Evolutionary conservation across 2,797 vertebrate genomes (phyloP), one percentile per base, ranked within the genome.

Genomic region (Erethizon dorsatum): DNA sequence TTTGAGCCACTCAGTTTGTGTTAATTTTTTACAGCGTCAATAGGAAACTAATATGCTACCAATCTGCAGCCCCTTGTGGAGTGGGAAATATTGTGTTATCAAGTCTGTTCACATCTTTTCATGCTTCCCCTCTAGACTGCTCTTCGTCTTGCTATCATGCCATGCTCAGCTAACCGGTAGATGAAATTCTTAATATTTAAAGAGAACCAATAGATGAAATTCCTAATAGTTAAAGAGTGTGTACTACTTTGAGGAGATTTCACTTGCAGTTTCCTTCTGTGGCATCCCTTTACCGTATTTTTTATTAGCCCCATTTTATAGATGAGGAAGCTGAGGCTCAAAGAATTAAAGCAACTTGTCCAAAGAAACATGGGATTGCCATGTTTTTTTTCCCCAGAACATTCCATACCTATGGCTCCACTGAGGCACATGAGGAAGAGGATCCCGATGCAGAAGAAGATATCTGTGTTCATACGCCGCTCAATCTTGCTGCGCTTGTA

Each of bases 401-500:
- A 83, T 26, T 94, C 89, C 98, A 95, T 99, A 99, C 99, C 99
- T 90, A 99, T 11, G 79, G 99, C 99, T 98, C 99, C 99, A 22
- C 99, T 57, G 37, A 99, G 99, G 98, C 99, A 99, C 99, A 99
- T 99, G 94, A 98, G 5, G 93, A 99, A 96, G 77, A 99, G 99
- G 52, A 99, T 98, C 67, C 99, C 98, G 85, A 99, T 98, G 85
- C 99, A 99, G 90, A 99, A 98, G 97, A 99, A 98, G 94, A 99
- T 98, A 69, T 99, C 99, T 0, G 1, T 97, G 94, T 99, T 99
- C 98, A 99, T 99, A 88, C 98, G 98, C 73, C 98, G 99, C 98
- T 99, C 99, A 1, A 99, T 98, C 98, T 99, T 99, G 99, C 99
- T 99, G 98, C 99, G 99, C 96, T 99, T 99, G 98, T 99, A 99